phyloP scores from a whole-genome alignment of 2,888 invertebrate species.

The Pheosia tremula region DNA sequence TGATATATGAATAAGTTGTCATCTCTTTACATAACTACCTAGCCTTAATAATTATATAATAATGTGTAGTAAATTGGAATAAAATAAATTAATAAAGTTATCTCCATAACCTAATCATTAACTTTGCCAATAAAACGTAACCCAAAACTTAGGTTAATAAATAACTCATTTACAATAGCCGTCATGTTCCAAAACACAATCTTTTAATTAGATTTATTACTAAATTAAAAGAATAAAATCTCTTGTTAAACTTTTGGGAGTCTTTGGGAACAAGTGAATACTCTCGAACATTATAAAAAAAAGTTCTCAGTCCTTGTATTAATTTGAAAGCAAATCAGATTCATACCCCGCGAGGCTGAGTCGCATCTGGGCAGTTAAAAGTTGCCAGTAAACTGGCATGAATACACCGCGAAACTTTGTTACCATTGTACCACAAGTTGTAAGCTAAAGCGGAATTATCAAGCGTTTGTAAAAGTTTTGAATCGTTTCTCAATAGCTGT shows the following conservation, averaged over 20 bases:
- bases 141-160: constrained; percentile 5
- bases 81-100: neutral
- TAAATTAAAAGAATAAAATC: constrained; percentile 38
- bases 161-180: neutral
- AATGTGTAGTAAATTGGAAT: too few relatives aligned
- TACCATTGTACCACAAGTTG: constrained; percentile 48
- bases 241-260: constrained; percentile 34
- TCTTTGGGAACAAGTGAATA: constrained; percentile 37
- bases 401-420: constrained; percentile 76
- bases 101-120: neutral
- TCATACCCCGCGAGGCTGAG: constrained; percentile 66
- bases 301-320: constrained; percentile 61
- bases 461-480: too few relatives aligned
- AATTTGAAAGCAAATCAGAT: constrained; percentile 78
- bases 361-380: constrained; percentile 82
- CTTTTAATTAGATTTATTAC: constrained; percentile 45
- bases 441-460: constrained; percentile 19
- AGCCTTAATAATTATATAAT: too few relatives aligned
- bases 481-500: too few relatives aligned
- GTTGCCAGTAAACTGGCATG: constrained; percentile 75
- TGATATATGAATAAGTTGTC: too few relatives aligned
- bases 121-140: neutral
- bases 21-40: too few relatives aligned
- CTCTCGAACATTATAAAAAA: constrained; percentile 48
- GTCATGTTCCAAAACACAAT: constrained; percentile 20